Base-by-base conservation (phyloP, 2,113 vertebrate species). In the Lucifuga dentata region DNA sequence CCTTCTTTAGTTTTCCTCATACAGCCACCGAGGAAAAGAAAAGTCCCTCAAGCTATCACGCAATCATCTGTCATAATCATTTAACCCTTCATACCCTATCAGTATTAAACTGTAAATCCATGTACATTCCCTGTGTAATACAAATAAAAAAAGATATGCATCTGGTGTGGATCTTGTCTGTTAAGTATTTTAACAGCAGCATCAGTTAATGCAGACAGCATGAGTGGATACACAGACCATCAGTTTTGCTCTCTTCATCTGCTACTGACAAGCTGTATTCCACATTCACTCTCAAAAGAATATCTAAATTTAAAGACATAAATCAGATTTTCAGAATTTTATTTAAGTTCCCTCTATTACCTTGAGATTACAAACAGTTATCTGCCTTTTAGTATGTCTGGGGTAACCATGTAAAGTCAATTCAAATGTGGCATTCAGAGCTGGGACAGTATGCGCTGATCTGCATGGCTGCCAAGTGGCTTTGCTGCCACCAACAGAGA, bases 11-110 rank as follows among this genome's bases (percentile, higher is more conserved):
- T 65, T 21, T 29, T 32, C 7, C 32, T 64, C 39, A 20, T 23
- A 26, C 46, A 44, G 49, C 12, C 0, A 8, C 11, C 9, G 70
- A 76, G 76, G 71, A 72, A 51, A 78, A 74, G 51, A 21, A 10
- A 51, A 17, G 49, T 76, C 49, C 77, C 29, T 68, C 45, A 46
- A 62, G 57, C 61, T 24, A 56, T 45, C 57, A 48, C 40, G 56
- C 55, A 68, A 38, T 74, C 52, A 70, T 85, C 80, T 82, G 85
- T 85, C 66, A 67, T 50, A 40, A 73, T 74, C 51, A 40, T 53
- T 76, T 50, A 64, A 21, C 16, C 48, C 26, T 43, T 60, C 1
- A 68, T 49, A 39, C n/a, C 15, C 39, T 44, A 20, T 72, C 9
- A 76, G 55, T 32, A 46, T 50, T 33, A n/a, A 45, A 26, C 15